These are phyloP conservation scores for Fopius arisanus DNA, from an alignment of 1,140 invertebrate genomes.

Conservation along the genomic window DNA sequence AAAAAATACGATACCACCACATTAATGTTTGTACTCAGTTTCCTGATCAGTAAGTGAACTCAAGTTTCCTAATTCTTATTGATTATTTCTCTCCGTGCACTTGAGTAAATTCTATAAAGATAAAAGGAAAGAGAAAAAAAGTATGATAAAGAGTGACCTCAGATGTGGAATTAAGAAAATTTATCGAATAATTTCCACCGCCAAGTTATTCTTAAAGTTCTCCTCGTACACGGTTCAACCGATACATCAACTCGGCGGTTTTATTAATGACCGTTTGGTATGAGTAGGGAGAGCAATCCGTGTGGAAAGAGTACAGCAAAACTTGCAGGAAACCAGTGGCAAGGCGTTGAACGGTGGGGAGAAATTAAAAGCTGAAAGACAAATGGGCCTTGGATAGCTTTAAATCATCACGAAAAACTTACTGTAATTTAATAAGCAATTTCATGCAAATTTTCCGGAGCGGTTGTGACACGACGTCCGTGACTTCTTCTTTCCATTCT, in stretches of 20 bases:
- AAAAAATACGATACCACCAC: background rate
- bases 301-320: slow-evolving; percentile 15
- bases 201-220: slow-evolving; percentile 20
- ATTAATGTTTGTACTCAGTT: too few relatives aligned
- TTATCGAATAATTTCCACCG: background rate
- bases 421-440: slow-evolving; percentile 63
- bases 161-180: slow-evolving; percentile 1
- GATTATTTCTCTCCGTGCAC: too few relatives aligned
- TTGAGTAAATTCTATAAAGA: too few relatives aligned
- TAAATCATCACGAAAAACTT: slow-evolving; percentile 62
- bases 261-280: slow-evolving; percentile 25
- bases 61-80: too few relatives aligned
- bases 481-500: background rate
- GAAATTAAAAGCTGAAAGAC: slow-evolving; percentile 59
- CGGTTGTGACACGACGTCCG: slow-evolving; percentile 1
- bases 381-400: slow-evolving; percentile 53
- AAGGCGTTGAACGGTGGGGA: background rate
- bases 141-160: background rate
- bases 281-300: background rate
- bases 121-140: background rate
- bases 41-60: too few relatives aligned
- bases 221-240: slow-evolving; percentile 13
- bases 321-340: background rate
- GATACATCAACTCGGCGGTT: slow-evolving; percentile 31
- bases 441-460: slow-evolving; percentile 60